phyloP scores from a whole-genome alignment of 2,888 invertebrate genomes.

The Lasioglossum lativentre region DNA sequence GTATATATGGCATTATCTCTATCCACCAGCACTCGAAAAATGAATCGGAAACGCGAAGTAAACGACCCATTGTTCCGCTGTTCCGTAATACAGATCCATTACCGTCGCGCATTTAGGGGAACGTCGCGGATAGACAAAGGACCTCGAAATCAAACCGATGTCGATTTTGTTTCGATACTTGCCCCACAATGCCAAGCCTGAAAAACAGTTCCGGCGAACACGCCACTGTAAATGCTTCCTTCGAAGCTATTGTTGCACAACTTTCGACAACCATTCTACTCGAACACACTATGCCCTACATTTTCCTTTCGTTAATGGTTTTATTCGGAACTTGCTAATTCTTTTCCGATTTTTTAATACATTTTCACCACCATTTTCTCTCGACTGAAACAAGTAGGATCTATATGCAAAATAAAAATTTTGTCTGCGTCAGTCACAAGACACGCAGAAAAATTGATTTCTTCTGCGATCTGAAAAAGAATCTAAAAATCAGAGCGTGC shows the following conservation, averaged over 20 bases:
- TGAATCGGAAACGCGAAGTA: neutral
- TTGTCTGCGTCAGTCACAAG: too few species aligned
- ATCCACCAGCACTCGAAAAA: neutral
- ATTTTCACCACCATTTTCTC: too few species aligned
- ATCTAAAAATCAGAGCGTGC: too few species aligned
- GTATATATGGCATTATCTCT: neutral
- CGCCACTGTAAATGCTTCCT: neutral
- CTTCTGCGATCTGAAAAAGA: too few species aligned
- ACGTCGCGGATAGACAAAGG: neutral
- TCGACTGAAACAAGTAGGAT: too few species aligned
- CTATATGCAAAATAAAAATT: too few species aligned
- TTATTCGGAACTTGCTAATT: neutral
- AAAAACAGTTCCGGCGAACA: neutral
- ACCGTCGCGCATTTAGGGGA: neutral
- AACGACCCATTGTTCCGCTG: neutral
- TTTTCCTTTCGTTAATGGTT: neutral
- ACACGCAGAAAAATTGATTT: too few species aligned
- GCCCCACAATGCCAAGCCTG: neutral
- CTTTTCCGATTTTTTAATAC: neutral
- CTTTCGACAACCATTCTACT: neutral
- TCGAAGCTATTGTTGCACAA: neutral
- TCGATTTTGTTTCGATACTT: neutral
- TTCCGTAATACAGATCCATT: constrained; percentile 6
- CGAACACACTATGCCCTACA: neutral
- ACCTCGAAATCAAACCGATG: neutral